Base-by-base conservation (phyloP, 2,797 vertebrate genomes). In the Cichlasoma orientale region DNA sequence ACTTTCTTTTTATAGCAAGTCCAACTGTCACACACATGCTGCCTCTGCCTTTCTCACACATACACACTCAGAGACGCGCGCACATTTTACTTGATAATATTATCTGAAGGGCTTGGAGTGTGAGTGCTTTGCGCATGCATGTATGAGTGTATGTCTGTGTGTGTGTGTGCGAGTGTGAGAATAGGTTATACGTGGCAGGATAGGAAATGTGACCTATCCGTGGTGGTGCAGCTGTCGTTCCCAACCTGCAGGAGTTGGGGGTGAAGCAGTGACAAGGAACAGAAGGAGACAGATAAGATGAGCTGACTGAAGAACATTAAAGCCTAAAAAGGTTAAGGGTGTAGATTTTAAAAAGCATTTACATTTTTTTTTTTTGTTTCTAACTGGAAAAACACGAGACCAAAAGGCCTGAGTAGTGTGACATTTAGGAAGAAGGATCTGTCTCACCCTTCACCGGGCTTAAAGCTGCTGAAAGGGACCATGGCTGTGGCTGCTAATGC, bases 191-290 rank as follows among this genome's bases (percentile, higher is more conserved):
- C 83, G 86, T 86, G 88, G 86, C 86, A 74, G 82, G 86, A 93
- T 79, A 87, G 94, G 93, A 95, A 95, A 96, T 96, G 93, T 95
- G 94, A 96, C 93, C 96, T 94, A 94, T 95, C 93, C 79, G 81
- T 50, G 41, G 61, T 74, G 88, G 83, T 89, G 94, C 97, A 97
- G 97, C 96, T 97, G 97, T 96, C 92, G 84, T 84, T 93, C 92
- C 82, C 72, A 84, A 92, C 89, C 92, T 92, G 88, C 90, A 80
- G 74, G 85, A 86, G 87, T 29, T 54, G 86, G 72, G 82, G 82
- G 53, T 53, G 72, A 85, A 68, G 77, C 84, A 70, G 75, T 54
- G 77, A 80, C 70, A 71, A 38, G 71, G 68, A 53, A 74, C 57
- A 58, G 79, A 47, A 59, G 52, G 53, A 73, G 78, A 56, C 27